Base-by-base conservation (phyloP, 2,113 vertebrate species). In the Felis chaus region DNA sequence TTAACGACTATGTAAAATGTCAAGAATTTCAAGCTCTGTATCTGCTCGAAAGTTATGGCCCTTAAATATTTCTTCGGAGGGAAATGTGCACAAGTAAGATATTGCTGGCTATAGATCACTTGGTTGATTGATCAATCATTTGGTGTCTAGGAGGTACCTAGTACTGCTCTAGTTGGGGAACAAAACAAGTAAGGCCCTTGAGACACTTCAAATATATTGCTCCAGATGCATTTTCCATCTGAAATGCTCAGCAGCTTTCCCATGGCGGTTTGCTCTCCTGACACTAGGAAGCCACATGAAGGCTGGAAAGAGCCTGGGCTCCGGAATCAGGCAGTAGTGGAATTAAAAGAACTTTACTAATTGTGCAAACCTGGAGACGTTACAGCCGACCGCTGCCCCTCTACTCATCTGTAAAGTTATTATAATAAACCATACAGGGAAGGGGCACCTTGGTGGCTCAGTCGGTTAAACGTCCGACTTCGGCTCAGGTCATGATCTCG, bases 321-420 rank as follows among this genome's bases (percentile, higher is more conserved):
- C 86, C 48, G 57, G 61, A 88, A 23, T 71, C 57, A 73, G 25
- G 21, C 3, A 19, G 1, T 76, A 33, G 48, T 27, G 39, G 25
- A 55, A 90, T 27, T 55, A 69, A 91, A 91, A 74, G 13, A 11
- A 29, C 50, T 88, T 73, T 66, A 73, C 31, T 31, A 66, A 91
- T n/a, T 73, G 41, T 89, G 16, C 48, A 87, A 88, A 73, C 61
- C 71, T 73, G 79, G 41, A 73, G 31, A 96, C 57, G 25, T 79
- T 73, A 61, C 5, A 91, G 86, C 41, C 41, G 19, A 86, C 48
- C 13, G 16, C 48, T 29, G 39, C 2, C 29, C 5, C 6, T 91
- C 25, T 29, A 61, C 1, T 82, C n/a, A 45, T 71, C 63, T 95
- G 48, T 61, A 63, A 95, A 97, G 31, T 87, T 96, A 93, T 88